A percentile compares a stretch with the other conserved stretches of the same genome.
phyloP scores from a whole-genome alignment of 2,888 invertebrate species.

The Hypomecis atomaria region DNA sequence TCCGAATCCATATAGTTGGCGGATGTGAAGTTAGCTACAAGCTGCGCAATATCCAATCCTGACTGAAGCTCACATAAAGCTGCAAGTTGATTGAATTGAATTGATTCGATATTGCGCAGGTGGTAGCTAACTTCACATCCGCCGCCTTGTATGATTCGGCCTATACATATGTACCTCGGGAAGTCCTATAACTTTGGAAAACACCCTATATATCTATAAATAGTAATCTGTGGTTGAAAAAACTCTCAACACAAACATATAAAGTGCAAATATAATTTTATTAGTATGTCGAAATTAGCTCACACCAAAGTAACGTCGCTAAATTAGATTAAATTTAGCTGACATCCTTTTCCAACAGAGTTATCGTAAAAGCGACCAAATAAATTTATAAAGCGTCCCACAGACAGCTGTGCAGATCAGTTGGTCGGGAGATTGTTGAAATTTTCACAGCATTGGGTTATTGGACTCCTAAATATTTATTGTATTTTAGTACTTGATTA shows the following conservation, averaged over 20 bases:
- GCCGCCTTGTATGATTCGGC: too few relatives aligned
- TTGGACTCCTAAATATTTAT: constrained; percentile 18
- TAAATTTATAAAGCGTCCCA: neutral
- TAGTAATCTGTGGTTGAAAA: too few relatives aligned
- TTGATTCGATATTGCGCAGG: too few relatives aligned
- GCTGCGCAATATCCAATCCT: too few relatives aligned
- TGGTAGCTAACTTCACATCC: too few relatives aligned
- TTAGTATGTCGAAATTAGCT: constrained; percentile 22
- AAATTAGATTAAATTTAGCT: constrained; percentile 22
- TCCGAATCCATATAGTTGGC: too few relatives aligned
- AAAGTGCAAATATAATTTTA: constrained; percentile 37
- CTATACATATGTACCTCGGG: too few relatives aligned
- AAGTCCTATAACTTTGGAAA: too few relatives aligned
- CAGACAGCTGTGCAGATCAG: neutral
- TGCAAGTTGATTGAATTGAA: too few relatives aligned
- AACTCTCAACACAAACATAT: constrained; percentile 16
- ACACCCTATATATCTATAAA: neutral
- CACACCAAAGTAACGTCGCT: constrained; percentile 25
- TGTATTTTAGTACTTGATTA: constrained; percentile 23
- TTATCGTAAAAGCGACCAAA: constrained; percentile 11
- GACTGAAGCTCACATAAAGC: too few relatives aligned
- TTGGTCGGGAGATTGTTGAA: neutral
- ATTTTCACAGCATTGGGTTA: neutral
- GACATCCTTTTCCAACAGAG: too few relatives aligned
- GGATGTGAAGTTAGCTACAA: too few relatives aligned